Evolutionary conservation across 2,888 invertebrate genomes (phyloP).

Genomic region (Halictus quadricinctus): DNA sequence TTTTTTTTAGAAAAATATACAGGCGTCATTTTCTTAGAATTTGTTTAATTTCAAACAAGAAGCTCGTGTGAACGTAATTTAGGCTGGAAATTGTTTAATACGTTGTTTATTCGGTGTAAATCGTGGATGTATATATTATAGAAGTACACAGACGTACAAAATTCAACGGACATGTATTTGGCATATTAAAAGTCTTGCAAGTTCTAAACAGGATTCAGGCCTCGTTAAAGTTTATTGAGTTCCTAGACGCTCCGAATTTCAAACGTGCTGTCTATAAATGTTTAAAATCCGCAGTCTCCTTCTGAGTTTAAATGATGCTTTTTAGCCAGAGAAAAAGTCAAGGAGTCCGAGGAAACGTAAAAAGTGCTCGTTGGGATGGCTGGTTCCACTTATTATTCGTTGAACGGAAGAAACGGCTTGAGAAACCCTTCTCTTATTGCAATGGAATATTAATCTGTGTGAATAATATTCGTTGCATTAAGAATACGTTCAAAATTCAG

Average conservation of each 20-base stretch:
- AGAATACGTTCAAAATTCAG: background rate
- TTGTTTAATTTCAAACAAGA: too few relatives aligned
- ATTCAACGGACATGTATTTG: background rate
- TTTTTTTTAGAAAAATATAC: too few relatives aligned
- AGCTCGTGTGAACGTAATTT: too few relatives aligned
- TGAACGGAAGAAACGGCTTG: background rate
- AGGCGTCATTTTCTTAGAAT: too few relatives aligned
- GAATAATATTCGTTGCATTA: background rate
- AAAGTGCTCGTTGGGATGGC: background rate
- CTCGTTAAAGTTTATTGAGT: background rate
- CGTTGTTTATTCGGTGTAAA: too few relatives aligned
- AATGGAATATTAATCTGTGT: constrained; percentile 2
- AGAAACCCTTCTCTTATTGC: background rate
- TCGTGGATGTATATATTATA: too few relatives aligned
- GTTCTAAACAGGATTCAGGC: background rate
- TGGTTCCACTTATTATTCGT: constrained; percentile 1
- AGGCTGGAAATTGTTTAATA: too few relatives aligned
- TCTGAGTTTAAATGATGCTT: background rate
- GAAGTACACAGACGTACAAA: background rate
- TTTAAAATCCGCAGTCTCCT: background rate
- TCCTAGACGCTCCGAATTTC: background rate
- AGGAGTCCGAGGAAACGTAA: background rate
- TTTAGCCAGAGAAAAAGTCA: background rate
- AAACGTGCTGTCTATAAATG: background rate
- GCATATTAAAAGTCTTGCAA: background rate